Conservation (phyloP, 2,888 invertebrate species). For the Smittia sp. region DNA sequence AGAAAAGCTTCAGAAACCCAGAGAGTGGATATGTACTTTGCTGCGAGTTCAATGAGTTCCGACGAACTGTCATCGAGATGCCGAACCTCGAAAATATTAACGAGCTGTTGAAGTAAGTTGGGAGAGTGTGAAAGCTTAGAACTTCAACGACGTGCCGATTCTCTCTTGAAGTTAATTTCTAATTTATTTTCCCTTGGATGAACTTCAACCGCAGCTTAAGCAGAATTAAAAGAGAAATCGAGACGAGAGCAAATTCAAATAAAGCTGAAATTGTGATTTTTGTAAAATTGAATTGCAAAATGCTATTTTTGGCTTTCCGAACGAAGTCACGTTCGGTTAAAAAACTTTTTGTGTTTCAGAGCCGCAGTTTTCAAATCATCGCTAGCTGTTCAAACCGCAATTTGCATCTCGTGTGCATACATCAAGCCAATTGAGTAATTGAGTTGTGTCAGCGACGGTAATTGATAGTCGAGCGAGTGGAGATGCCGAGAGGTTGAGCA, state of each 20-base stretch:
- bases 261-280: conserved; percentile 41
- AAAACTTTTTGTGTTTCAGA: neutral
- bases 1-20: conserved; percentile 25
- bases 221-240: neutral
- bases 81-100: conserved; percentile 30
- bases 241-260: conserved; percentile 6
- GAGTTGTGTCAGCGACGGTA: neutral
- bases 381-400: conserved; percentile 10
- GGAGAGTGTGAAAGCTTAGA: neutral
- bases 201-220: too few relatives aligned
- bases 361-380: neutral
- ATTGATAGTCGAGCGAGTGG: neutral
- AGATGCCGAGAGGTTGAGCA: too few relatives aligned
- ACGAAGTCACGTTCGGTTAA: neutral
- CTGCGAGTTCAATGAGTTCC: conserved; percentile 40
- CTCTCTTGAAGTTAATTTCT: neutral
- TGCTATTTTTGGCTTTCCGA: neutral
- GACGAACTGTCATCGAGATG: conserved; percentile 39
- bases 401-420: conserved; percentile 29
- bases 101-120: conserved; percentile 33
- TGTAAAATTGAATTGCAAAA: conserved; percentile 22
- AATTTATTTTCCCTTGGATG: neutral
- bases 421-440: neutral
- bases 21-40: conserved; percentile 39
- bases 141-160: neutral